Base-by-base conservation (phyloP, 2,797 vertebrate species). In the Danionella dracula region DNA sequence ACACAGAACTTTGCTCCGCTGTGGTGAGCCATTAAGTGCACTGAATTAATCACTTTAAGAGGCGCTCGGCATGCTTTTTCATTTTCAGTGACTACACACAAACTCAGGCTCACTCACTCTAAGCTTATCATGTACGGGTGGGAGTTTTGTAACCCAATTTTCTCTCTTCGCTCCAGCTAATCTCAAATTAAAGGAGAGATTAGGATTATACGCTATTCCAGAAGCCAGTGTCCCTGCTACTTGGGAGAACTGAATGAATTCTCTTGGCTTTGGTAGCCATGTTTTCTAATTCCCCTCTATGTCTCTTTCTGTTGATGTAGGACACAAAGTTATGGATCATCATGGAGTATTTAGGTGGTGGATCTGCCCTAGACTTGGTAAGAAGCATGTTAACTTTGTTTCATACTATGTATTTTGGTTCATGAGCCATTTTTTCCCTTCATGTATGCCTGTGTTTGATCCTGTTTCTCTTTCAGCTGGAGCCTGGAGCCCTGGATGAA, bases 301-400 rank as follows among this genome's bases (percentile, higher is more conserved):
- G 9, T 15, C n/a, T 67, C 32, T 54, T n/a, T 69, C 38, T 72
- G 16, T 71, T 41, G 17, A 74, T 83, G 9, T 80, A 99, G 96
- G 95, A 95, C 81, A 93, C 95, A 42, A 99, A 99, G 82, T 81
- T 99, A 81, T 99, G 96, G 96, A 99, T 99, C 81, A 97, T 99
- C 75, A 99, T 99, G 96, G 96, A 99, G 79, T 99, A 99, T 76
- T 87, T 98, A 27, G 96, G 96, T 1, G 96, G 96, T 67, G 96
- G 96, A 76, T 99, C 96, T 0, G 96, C 96, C 0, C 86, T 98
- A 76, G 96, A 99, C 82, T 81, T 99, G 72, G 96, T 98, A 84
- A 92, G 94, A 79, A 32, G 37, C 32, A 17, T 49, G 5, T 23
- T 16, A 13, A 42, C 15, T 42, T 32, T 10, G 17, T 29, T 49